Conservation (phyloP, 1,140 invertebrate species). For the Calephelis virginiensis region DNA sequence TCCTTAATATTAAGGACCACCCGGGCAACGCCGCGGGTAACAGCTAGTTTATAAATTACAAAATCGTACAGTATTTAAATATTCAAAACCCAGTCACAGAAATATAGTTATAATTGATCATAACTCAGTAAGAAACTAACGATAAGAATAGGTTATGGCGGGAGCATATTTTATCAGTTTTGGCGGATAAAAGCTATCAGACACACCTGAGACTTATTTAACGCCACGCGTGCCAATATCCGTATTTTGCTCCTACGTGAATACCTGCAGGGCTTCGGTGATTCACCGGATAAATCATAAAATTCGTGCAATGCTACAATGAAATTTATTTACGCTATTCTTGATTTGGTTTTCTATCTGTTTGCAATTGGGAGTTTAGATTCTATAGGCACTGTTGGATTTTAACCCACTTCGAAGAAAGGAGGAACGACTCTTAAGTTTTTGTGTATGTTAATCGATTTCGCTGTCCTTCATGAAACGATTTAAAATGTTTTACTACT, state of each 20-base stretch:
- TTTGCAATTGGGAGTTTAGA: not conserved
- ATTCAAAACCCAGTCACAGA: slow-evolving; percentile 11
- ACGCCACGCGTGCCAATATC: slow-evolving; percentile 48
- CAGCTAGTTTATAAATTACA: not conserved
- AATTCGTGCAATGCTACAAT: slow-evolving; percentile 17
- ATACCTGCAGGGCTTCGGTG: slow-evolving; percentile 38
- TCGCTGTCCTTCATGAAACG: no score
- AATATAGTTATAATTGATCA: slow-evolving; percentile 18
- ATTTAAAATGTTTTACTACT: no score
- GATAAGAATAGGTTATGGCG: slow-evolving; percentile 37
- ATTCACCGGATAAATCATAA: slow-evolving; percentile 37
- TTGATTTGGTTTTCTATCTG: slow-evolving; percentile 6
- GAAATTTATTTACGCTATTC: slow-evolving; percentile 7
- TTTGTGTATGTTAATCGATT: no score
- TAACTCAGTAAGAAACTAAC: slow-evolving; percentile 26
- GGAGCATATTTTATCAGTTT: slow-evolving; percentile 72
- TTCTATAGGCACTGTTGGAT: not conserved
- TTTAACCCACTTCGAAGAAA: no score
- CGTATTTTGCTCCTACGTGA: slow-evolving; percentile 40
- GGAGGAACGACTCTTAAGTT: no score
- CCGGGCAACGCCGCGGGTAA: no score
- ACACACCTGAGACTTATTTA: slow-evolving; percentile 73
- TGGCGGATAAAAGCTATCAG: slow-evolving; percentile 73
- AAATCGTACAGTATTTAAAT: not conserved
- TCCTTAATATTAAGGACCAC: no score